Evolutionary conservation across 2,797 vertebrate genomes (phyloP).

Genomic region (Cetoscarus ocellatus): DNA sequence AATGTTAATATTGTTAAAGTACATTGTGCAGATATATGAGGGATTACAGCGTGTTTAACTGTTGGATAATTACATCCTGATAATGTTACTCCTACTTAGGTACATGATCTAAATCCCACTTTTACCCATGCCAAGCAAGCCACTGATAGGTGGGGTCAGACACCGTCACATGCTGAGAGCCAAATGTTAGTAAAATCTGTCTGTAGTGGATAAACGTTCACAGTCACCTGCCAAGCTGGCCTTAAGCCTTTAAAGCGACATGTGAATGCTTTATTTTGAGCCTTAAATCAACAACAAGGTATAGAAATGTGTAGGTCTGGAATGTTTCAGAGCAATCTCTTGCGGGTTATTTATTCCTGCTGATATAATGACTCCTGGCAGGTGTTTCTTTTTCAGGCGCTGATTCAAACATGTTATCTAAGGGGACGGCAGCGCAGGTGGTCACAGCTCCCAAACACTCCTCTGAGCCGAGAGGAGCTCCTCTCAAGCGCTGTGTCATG

Average conservation of each 20-base stretch:
- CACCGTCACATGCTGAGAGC: neutral
- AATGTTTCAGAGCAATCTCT: neutral
- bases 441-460: constrained; percentile 11
- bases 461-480: constrained; percentile 14
- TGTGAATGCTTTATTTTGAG: neutral
- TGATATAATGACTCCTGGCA: constrained; percentile 32
- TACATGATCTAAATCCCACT: neutral
- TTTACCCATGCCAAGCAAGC: neutral
- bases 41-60: no score
- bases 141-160: constrained; percentile 1
- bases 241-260: neutral
- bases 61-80: neutral
- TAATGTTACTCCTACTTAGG: neutral
- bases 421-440: constrained; percentile 23
- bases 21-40: neutral
- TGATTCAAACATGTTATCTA: constrained; percentile 29
- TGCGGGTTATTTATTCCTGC: constrained; percentile 25
- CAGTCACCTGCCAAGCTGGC: neutral
- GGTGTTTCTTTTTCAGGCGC: constrained; percentile 11
- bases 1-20: no score
- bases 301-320: neutral
- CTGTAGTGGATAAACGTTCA: constrained; percentile 1
- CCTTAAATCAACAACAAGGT: constrained; percentile 6
- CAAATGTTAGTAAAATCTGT: constrained; percentile 29
- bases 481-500: constrained; percentile 48